These are phyloP conservation scores for Leptodirus hochenwartii DNA, from an alignment of 2,888 invertebrate species.

Conservation along the genomic window DNA sequence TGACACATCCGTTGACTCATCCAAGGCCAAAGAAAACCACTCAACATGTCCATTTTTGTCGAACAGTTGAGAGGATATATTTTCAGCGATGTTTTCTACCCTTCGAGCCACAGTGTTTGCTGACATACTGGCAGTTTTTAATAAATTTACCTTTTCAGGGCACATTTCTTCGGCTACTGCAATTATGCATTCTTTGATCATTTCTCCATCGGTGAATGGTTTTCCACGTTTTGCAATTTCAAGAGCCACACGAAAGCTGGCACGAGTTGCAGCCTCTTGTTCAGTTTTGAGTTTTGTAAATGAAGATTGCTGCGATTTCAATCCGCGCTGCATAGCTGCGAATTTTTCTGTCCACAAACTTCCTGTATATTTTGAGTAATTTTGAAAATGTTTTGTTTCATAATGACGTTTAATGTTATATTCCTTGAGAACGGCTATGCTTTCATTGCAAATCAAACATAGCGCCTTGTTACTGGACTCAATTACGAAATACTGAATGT, in stretches of 20 bases:
- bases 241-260: conserved; percentile 13
- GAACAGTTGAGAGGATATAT: conserved; percentile 11
- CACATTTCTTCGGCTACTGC: conserved; percentile 14
- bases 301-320: no score
- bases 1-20: conserved; percentile 16
- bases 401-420: conserved; percentile 16
- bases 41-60: conserved; percentile 12
- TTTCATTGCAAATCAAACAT: conserved; percentile 17
- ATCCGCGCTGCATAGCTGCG: conserved; percentile 15
- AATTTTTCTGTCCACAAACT: conserved; percentile 16
- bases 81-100: conserved; percentile 11
- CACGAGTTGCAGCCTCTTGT: conserved; percentile 13
- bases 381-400: conserved; percentile 12
- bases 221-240: conserved; percentile 13
- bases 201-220: conserved; percentile 13
- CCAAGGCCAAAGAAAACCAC: conserved; percentile 14
- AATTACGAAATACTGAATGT: no score
- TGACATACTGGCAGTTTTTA: conserved; percentile 13
- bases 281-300: no score
- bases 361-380: conserved; percentile 16
- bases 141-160: conserved; percentile 15
- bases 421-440: conserved; percentile 15
- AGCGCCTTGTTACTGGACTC: conserved; percentile 15
- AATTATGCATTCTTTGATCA: conserved; percentile 16
- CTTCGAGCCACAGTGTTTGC: conserved; percentile 11